Evolutionary conservation across 2,113 vertebrate species (phyloP).

Genomic region (Platycercus adscitus): DNA sequence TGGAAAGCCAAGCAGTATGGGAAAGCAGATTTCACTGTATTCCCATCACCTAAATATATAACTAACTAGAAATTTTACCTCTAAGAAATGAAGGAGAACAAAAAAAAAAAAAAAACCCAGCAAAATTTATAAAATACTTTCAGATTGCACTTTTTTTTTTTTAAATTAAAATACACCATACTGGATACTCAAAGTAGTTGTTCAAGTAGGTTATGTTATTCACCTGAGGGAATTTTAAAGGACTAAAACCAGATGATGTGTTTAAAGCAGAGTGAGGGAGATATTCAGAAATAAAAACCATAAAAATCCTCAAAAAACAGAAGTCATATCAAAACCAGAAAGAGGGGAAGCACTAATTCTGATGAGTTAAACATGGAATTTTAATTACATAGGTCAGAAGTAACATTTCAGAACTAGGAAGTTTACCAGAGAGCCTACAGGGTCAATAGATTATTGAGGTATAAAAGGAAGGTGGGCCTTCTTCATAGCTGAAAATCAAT

Average conservation of each 20-base stretch:
- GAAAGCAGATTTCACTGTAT: neutral
- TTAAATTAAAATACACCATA: fast-evolving
- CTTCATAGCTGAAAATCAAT: neutral
- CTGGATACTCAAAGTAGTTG: neutral
- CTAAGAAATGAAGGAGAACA: neutral
- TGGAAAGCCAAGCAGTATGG: neutral
- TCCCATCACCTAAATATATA: neutral
- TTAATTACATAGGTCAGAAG: neutral
- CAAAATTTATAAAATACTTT: neutral
- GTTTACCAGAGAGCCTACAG: neutral
- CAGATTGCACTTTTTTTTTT: neutral
- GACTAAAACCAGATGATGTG: neutral
- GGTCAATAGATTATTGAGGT: neutral
- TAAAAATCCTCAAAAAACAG: neutral
- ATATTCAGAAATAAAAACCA: neutral
- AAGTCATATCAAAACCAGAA: neutral
- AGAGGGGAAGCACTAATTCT: neutral
- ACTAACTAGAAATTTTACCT: neutral
- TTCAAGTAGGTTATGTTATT: neutral
- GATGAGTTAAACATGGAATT: neutral
- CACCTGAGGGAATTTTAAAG: neutral
- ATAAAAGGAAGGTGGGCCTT: neutral
- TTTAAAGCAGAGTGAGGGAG: neutral
- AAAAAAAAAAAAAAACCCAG: too few species aligned
- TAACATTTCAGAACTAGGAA: neutral